Conservation (phyloP, 2,797 vertebrate genomes). For the Fistularia tabacaria region DNA sequence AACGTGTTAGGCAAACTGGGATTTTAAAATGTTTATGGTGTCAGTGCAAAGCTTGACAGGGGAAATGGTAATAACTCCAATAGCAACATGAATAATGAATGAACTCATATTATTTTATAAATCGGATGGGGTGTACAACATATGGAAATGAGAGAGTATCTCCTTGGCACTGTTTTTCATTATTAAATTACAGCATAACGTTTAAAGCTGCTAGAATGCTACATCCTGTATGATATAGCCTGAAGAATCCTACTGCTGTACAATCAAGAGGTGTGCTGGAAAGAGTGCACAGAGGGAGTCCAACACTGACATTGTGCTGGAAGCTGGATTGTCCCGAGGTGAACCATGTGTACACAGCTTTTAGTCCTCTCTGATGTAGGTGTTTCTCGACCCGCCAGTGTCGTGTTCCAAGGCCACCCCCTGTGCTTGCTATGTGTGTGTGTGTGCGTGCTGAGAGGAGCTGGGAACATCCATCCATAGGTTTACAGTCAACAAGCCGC, state of each 20-base stretch:
- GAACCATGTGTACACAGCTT: constrained; percentile 64
- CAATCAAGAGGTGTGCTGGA: constrained; percentile 43
- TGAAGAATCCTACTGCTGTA: constrained; percentile 42
- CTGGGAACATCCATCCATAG: too few species aligned
- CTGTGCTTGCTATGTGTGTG: constrained; percentile 71
- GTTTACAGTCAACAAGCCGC: too few species aligned
- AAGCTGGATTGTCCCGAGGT: constrained; percentile 59
- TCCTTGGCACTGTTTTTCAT: constrained; percentile 39
- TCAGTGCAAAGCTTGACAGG: constrained; percentile 68
- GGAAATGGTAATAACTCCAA: constrained; percentile 65
- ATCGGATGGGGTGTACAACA: constrained; percentile 60
- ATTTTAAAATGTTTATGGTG: constrained; percentile 74
- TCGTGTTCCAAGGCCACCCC: constrained; percentile 79
- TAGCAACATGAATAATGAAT: constrained; percentile 74
- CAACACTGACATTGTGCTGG: constrained; percentile 43
- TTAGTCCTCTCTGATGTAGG: constrained; percentile 88
- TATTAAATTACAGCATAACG: constrained; percentile 44
- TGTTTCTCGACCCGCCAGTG: constrained; percentile 65
- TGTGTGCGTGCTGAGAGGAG: too few species aligned
- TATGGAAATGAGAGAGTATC: constrained; percentile 59
- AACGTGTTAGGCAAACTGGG: constrained; percentile 60
- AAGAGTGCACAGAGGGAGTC: constrained; percentile 49
- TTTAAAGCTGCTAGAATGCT: constrained; percentile 9
- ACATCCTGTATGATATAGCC: constrained; percentile 28
- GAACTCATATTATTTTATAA: constrained; percentile 67